Evolutionary conservation across 2,888 invertebrate species (phyloP).

Genomic region (Neocrepidodera transversa): DNA sequence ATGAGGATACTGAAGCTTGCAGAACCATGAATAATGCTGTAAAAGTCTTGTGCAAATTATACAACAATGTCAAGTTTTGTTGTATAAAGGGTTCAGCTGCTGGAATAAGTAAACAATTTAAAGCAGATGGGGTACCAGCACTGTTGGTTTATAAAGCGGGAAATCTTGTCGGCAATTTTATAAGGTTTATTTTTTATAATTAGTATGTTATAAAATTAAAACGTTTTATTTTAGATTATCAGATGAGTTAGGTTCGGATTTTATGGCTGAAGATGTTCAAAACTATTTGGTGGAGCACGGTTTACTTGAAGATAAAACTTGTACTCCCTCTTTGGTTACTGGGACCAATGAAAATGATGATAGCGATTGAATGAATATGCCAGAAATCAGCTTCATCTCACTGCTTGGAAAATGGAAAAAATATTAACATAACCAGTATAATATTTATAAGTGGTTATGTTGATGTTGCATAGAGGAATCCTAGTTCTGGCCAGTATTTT

Average conservation of each 20-base stretch:
- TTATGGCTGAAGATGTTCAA: constrained; percentile 89
- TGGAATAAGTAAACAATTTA: constrained; percentile 86
- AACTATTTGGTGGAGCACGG: constrained; percentile 87
- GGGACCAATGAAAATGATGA: constrained; percentile 53
- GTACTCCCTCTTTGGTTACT: constrained; percentile 62
- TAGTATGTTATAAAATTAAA: background rate
- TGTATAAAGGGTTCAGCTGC: constrained; percentile 81
- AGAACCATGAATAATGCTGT: constrained; percentile 85
- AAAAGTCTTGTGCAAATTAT: constrained; percentile 75
- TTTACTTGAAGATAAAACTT: constrained; percentile 75
- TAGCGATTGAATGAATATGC: constrained; percentile 42
- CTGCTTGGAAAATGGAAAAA: too few species aligned
- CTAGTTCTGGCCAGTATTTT: too few species aligned
- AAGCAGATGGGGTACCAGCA: constrained; percentile 88
- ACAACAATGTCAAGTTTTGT: constrained; percentile 89
- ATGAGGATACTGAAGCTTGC: constrained; percentile 76
- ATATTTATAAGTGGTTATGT: too few species aligned
- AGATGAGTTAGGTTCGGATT: constrained; percentile 89
- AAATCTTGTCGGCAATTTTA: constrained; percentile 90
- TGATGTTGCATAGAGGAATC: too few species aligned
- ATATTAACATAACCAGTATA: too few species aligned
- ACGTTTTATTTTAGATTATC: constrained; percentile 68
- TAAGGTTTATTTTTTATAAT: constrained; percentile 61
- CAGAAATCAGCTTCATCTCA: too few species aligned
- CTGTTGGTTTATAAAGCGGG: constrained; percentile 89